Conservation (phyloP, 1,140 invertebrate species). For the Chrysoperla carnea region DNA sequence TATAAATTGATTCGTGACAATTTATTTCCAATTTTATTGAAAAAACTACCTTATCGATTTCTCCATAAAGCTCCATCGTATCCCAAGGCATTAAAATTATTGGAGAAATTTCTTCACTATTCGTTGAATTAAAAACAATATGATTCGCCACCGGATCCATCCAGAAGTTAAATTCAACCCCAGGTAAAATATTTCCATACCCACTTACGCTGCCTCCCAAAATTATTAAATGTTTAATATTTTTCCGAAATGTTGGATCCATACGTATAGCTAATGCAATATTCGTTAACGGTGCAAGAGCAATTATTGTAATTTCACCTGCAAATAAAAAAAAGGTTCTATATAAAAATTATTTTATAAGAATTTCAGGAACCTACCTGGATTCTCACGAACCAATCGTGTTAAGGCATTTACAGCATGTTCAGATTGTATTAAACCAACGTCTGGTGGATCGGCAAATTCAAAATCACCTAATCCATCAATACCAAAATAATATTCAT, state of each 20-base stretch:
- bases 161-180: slow-evolving; percentile 49
- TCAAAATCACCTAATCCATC: slow-evolving; percentile 34
- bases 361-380: slow-evolving; percentile 12
- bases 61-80: slow-evolving; percentile 4
- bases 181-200: slow-evolving; percentile 27
- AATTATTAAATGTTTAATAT: slow-evolving; percentile 29
- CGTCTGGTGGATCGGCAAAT: slow-evolving; percentile 15
- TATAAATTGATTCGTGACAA: too few relatives aligned
- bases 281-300: slow-evolving; percentile 43
- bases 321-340: slow-evolving; percentile 12
- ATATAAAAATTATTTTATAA: too few relatives aligned
- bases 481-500: slow-evolving; percentile 20
- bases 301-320: slow-evolving; percentile 27
- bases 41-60: too few relatives aligned
- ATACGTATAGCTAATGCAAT: slow-evolving; percentile 35
- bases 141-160: slow-evolving; percentile 41
- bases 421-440: slow-evolving; percentile 18
- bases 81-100: slow-evolving; percentile 29
- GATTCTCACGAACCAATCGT: slow-evolving; percentile 22
- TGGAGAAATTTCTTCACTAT: slow-evolving; percentile 5
- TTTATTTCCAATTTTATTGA: too few relatives aligned
- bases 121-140: slow-evolving; percentile 28
- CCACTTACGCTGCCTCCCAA: slow-evolving; percentile 39
- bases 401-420: slow-evolving; percentile 25
- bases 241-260: slow-evolving; percentile 29